Evolutionary conservation across 2,888 invertebrate species (phyloP).

Genomic region (Apodemia duryi): DNA sequence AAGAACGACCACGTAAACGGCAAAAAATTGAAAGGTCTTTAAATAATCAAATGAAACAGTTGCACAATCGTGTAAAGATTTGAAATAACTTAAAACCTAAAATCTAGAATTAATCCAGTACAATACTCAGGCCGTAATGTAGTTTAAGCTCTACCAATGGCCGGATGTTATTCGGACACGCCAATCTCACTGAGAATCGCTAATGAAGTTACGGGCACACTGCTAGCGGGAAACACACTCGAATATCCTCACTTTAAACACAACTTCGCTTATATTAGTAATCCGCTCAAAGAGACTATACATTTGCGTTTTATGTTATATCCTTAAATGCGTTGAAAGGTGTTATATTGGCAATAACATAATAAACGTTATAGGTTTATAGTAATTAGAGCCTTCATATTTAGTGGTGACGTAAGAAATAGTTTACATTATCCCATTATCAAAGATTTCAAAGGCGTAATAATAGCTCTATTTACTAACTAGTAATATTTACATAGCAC

Average conservation of each 20-base stretch:
- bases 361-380: background rate
- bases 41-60: too few relatives aligned
- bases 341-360: background rate
- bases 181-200: conserved; percentile 42
- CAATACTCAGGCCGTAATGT: conserved; percentile 23
- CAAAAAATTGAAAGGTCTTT: too few relatives aligned
- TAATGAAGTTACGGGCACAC: conserved; percentile 39
- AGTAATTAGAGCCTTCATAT: background rate
- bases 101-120: conserved; percentile 25
- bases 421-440: too few relatives aligned
- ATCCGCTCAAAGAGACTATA: conserved; percentile 22
- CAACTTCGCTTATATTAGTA: conserved; percentile 19
- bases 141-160: conserved; percentile 23
- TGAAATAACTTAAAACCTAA: background rate
- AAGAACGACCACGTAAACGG: too few relatives aligned
- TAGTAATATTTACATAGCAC: too few relatives aligned
- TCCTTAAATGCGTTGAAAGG: background rate
- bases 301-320: conserved; percentile 11
- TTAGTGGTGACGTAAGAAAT: background rate
- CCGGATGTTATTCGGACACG: conserved; percentile 32
- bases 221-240: conserved; percentile 28
- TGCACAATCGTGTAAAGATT: background rate
- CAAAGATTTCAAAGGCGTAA: too few relatives aligned
- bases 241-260: conserved; percentile 21
- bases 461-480: too few relatives aligned